These are phyloP conservation scores for Xenopus borealis DNA, from an alignment of 2,113 vertebrate genomes.

Conservation along the genomic window DNA sequence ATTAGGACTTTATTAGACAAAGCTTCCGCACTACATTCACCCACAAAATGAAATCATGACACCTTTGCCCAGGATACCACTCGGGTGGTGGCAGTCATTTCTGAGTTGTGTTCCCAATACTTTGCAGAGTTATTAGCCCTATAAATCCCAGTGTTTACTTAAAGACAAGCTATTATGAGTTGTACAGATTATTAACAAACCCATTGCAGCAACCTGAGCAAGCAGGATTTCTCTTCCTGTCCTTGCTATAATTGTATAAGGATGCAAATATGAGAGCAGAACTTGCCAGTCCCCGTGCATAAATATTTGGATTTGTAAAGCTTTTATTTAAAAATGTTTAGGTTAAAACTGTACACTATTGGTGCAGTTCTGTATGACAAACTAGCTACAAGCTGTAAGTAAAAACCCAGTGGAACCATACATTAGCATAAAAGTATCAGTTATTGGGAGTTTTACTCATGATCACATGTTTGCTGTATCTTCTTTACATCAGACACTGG, in stretches of 20 bases:
- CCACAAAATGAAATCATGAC: conserved; percentile 28
- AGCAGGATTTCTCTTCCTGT: conserved; percentile 31
- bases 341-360: no score
- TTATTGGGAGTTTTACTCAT: no score
- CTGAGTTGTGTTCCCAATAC: conserved; percentile 44
- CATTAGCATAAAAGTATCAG: no score
- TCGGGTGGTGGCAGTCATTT: conserved; percentile 16
- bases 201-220: conserved; percentile 29
- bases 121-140: conserved; percentile 26
- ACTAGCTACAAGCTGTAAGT: no score
- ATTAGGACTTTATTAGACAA: conserved; percentile 15
- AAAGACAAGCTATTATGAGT: conserved; percentile 38
- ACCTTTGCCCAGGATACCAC: conserved; percentile 12
- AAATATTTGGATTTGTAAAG: conserved; percentile 13
- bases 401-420: no score
- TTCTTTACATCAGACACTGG: no score
- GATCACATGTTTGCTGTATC: no score
- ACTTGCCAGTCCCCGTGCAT: background rate
- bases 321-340: background rate
- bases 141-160: conserved; percentile 43
- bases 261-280: conserved; percentile 26
- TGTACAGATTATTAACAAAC: conserved; percentile 39
- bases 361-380: no score
- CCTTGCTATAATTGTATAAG: conserved; percentile 23
- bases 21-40: background rate